Conservation (phyloP, 2,113 vertebrate species). For the Leucopternis melanops region DNA sequence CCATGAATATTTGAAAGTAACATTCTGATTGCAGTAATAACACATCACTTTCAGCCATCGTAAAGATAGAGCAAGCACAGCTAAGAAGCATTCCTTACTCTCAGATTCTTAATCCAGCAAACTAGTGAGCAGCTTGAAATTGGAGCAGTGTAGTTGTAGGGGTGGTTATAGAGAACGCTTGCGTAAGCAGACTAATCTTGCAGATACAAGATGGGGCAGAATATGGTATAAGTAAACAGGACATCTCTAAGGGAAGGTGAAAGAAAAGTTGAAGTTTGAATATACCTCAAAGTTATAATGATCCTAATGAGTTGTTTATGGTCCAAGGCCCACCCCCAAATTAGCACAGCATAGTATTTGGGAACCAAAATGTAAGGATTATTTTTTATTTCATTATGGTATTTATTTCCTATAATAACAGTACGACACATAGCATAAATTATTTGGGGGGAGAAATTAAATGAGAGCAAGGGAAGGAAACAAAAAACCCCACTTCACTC, state of each 20-base stretch:
- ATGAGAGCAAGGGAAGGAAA: background rate
- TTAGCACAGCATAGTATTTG: background rate
- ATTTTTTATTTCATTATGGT: background rate
- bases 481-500: background rate
- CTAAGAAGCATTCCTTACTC: background rate
- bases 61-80: background rate
- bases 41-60: background rate
- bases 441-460: background rate
- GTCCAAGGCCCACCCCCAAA: background rate
- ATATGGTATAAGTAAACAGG: background rate
- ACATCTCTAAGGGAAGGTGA: background rate
- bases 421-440: background rate
- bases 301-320: background rate
- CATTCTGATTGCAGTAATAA: background rate
- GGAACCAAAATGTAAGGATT: background rate
- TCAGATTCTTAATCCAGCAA: background rate
- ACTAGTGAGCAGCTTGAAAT: background rate
- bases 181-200: background rate
- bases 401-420: background rate
- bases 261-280: background rate
- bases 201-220: background rate
- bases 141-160: background rate
- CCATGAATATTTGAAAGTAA: background rate
- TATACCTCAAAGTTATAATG: background rate
- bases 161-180: background rate